Evolutionary conservation across 2,888 invertebrate species (phyloP), one percentile per base, ranked within the genome.

Genomic region (Anaspis maculata): DNA sequence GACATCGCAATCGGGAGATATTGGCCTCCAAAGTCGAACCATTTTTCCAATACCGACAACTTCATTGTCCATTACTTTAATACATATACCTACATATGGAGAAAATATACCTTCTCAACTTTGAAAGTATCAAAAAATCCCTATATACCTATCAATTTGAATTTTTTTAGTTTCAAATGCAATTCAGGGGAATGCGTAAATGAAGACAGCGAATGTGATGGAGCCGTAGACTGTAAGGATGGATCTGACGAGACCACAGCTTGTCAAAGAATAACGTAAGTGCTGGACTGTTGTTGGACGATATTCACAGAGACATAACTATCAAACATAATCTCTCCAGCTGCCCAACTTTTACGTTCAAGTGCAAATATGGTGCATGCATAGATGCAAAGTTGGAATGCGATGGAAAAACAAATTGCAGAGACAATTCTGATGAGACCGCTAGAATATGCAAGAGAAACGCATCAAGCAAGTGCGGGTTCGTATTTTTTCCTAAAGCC

Each of bases 321-420:
- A n/a, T n/a, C n/a, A n/a, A n/a, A n/a, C n/a, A n/a, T 37, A 6
- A 34, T 24, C 12, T 6, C 46, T 49, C 3, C 27, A 61, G 64
- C 2, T 74, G 73, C 42, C 67, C 66, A 2, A 44, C 52, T 1
- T 67, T 56, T 37, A 54, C 67, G 3, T 73, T 70, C 49, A 61
- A 64, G 13, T 73, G 73, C 44, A 48, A 52, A 7, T 73, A 73
- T 41, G 73, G 73, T 7, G 72, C 68, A 3, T 73, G 73, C 44
- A 57, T 72, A 4, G 62, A 64, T 37, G 57, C 58, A 11, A 59
- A 61, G 3, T 33, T 45, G 5, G 44, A 41, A 13, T 71, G 72
- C 42, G 60, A 71, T 44, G 68, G 68, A 1, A 45, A 57, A 26
- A 39, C 50, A 27, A 64, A 72, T 36, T 72, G 72, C 41, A 46